Conservation (phyloP, 2,888 invertebrate genomes). For the Ypsolopha sequella region DNA sequence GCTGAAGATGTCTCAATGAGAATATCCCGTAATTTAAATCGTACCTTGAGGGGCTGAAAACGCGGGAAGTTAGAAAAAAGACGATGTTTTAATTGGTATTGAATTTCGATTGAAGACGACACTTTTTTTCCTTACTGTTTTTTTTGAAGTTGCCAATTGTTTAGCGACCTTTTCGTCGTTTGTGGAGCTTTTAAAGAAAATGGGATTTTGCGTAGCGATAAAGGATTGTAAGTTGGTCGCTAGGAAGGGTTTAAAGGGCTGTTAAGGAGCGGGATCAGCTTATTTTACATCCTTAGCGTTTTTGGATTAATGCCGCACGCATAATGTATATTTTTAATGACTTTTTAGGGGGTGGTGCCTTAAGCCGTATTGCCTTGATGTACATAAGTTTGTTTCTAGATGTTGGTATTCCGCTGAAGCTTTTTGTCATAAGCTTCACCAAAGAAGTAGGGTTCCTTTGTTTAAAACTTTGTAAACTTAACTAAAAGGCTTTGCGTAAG, state of each 20-base stretch:
- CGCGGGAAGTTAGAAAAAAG: constrained; percentile 28
- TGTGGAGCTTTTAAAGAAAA: constrained; percentile 23
- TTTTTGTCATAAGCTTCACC: too few relatives aligned
- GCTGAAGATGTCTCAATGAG: constrained; percentile 57
- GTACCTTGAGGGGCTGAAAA: constrained; percentile 47
- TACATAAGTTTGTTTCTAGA: too few relatives aligned
- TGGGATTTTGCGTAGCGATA: constrained; percentile 19
- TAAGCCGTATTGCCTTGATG: too few relatives aligned
- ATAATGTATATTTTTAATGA: too few relatives aligned
- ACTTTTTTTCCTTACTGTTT: constrained; percentile 18
- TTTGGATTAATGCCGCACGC: background rate
- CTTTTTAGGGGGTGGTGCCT: too few relatives aligned
- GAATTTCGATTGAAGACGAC: constrained; percentile 53
- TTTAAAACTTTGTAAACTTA: too few relatives aligned
- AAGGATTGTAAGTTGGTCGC: constrained; percentile 18
- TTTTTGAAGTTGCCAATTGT: background rate
- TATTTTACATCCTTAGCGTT: background rate
- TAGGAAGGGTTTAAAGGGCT: background rate
- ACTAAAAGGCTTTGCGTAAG: too few relatives aligned
- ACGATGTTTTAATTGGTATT: constrained; percentile 61
- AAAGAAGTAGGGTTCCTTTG: too few relatives aligned
- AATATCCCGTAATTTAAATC: constrained; percentile 68
- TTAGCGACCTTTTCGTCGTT: constrained; percentile 17
- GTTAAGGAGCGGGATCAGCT: background rate
- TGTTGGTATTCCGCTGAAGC: too few relatives aligned